Conservation (phyloP, 1,140 invertebrate genomes). For the Leguminivora glycinivorella region DNA sequence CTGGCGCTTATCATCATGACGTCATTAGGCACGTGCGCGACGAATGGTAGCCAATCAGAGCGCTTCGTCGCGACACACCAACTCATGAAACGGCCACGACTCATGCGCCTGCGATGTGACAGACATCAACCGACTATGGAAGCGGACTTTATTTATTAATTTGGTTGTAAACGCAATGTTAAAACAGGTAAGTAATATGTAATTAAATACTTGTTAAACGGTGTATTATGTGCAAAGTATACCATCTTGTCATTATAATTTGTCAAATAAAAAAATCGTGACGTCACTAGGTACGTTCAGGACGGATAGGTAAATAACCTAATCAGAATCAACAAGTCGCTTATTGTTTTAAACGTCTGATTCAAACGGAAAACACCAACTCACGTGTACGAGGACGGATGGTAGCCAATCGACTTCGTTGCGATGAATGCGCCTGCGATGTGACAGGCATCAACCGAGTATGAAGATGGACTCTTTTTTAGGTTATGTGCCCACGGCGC, state of each 20-base stretch:
- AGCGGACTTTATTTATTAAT: conserved; percentile 30
- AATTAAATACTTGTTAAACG: too few relatives aligned
- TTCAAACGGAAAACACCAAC: too few relatives aligned
- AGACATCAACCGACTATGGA: conserved; percentile 34
- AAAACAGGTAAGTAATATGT: background rate
- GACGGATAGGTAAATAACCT: too few relatives aligned
- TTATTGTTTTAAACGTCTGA: too few relatives aligned
- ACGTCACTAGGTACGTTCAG: conserved; percentile 40
- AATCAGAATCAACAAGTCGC: too few relatives aligned
- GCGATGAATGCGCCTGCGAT: conserved; percentile 47
- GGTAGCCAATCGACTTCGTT: conserved; percentile 38
- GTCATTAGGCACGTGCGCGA: conserved; percentile 37
- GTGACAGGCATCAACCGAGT: conserved; percentile 30
- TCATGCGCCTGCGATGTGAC: conserved; percentile 49
- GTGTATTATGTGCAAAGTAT: too few relatives aligned
- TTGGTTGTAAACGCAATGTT: too few relatives aligned
- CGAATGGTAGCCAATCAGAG: conserved; percentile 38
- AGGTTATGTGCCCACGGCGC: too few relatives aligned
- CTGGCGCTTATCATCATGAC: conserved; percentile 34
- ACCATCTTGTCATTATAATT: too few relatives aligned
- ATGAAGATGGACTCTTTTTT: conserved; percentile 40
- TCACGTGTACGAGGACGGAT: too few relatives aligned
- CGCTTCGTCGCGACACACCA: conserved; percentile 38
- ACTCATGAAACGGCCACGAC: conserved; percentile 50
- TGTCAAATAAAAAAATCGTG: conserved; percentile 24